Conservation (phyloP, 2,797 vertebrate genomes). For the Cygnus olor region DNA sequence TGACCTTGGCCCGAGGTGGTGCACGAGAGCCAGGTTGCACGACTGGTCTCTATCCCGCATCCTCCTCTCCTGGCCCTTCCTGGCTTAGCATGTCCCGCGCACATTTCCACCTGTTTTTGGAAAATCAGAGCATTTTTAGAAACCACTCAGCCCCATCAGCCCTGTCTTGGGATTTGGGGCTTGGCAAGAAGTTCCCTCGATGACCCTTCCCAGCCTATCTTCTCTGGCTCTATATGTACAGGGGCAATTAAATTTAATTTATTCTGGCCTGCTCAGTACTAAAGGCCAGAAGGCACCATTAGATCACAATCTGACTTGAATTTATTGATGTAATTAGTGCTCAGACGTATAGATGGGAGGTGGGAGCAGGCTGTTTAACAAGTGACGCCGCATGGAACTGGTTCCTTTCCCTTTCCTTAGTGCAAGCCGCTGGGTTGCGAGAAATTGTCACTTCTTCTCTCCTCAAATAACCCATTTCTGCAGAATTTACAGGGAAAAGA, state of each 20-base stretch:
- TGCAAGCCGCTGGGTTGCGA: neutral
- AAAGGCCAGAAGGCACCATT: slow-evolving; percentile 54
- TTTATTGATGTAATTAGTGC: slow-evolving; percentile 60
- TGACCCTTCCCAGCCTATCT: slow-evolving; percentile 8
- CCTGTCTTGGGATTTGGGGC: neutral
- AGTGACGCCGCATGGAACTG: neutral
- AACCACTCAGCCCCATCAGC: neutral
- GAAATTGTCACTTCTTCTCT: slow-evolving; percentile 20
- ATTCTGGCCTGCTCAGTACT: neutral
- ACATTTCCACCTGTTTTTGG: neutral
- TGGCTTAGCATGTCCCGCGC: neutral
- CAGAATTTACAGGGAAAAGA: neutral
- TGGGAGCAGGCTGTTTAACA: neutral
- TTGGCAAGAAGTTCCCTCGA: slow-evolving; percentile 1
- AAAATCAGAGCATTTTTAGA: neutral
- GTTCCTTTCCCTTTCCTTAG: slow-evolving; percentile 36
- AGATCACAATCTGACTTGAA: slow-evolving; percentile 36
- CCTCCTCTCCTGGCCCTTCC: neutral
- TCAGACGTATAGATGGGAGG: slow-evolving; percentile 26
- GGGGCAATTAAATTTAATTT: slow-evolving; percentile 54
- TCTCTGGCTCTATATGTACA: neutral
- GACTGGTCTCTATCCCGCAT: neutral
- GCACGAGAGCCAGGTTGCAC: neutral
- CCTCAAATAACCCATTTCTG: slow-evolving; percentile 15
- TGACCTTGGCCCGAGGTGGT: neutral